Base-by-base conservation (phyloP, 2,797 vertebrate species). In the Eupleurogrammus muticus region DNA sequence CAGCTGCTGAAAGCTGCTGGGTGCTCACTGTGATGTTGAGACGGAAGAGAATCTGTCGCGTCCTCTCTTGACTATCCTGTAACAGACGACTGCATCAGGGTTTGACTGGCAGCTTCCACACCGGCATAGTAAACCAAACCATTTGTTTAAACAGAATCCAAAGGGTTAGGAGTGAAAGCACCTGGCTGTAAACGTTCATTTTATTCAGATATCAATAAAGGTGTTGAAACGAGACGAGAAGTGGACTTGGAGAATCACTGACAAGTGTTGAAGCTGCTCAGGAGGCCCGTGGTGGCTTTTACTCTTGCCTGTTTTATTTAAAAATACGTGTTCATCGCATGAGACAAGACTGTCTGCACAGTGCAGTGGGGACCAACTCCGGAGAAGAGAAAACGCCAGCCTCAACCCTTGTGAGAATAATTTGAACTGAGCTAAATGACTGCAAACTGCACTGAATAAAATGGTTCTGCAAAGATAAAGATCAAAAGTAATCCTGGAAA, bases 401-500 rank as follows among this genome's bases (percentile, higher is more conserved):
- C 57, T 35, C 55, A 11, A 28, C 32, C 4, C 62, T 10, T 9
- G 2, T 13, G 52, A 59, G 58, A 50, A 50, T 73, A 9, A 57
- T 58, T 62, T 34, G 42, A 70, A 50, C 9, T 5, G 46, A 63
- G 74, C 59, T 64, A 36, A 75, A 84, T 66, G 50, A 40, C 60
- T 23, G 23, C 38, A 56, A 71, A 73, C 38, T 21, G 67, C 2
- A 34, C 63, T 19, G 48, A 76, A 75, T 71, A 35, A 79, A 79
- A 79, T 48, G 50, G 8, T 62, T 79, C 44, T 57, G 51, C 61
- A 42, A 28, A 67, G 69, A 81, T 71, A 62, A 58, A 72, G 59
- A 84, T 73, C 65, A 73, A 51, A 75, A 52, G 42, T 53, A 70
- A 84, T 77, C 62, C 68, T 60, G 16, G 10, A 19, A 57, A 64